Evolutionary conservation across 2,113 vertebrate species (phyloP).

Genomic region (Bettongia penicillata): DNA sequence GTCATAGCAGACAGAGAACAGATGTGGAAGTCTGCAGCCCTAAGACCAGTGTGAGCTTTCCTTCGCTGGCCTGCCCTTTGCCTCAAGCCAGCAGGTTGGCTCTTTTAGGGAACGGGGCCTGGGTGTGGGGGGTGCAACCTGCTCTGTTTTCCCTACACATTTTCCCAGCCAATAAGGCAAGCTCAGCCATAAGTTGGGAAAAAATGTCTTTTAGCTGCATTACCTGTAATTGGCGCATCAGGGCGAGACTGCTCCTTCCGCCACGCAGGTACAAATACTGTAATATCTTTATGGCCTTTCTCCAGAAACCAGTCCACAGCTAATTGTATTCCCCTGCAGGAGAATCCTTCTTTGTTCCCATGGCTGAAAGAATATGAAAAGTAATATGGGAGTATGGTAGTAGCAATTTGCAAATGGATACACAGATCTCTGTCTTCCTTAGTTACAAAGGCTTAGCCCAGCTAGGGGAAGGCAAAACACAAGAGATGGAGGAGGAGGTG

Average conservation of each 20-base stretch:
- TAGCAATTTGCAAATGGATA: conserved; percentile 45
- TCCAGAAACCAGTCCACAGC: conserved; percentile 98
- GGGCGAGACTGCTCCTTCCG: conserved; percentile 98
- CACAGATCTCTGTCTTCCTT: neutral
- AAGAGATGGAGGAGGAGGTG: neutral
- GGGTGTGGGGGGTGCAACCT: neutral
- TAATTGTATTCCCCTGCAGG: conserved; percentile 96
- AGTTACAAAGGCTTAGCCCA: conserved; percentile 15
- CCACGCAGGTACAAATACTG: conserved; percentile 98
- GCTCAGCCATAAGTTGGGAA: conserved; percentile 21
- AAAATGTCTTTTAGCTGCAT: conserved; percentile 26
- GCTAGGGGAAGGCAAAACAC: neutral
- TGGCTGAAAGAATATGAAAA: conserved; percentile 88
- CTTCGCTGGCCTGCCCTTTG: neutral
- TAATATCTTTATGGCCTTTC: conserved; percentile 98
- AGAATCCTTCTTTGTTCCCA: conserved; percentile 99
- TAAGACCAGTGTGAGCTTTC: neutral
- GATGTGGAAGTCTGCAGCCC: neutral
- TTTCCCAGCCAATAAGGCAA: conserved; percentile 32
- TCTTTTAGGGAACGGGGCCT: neutral
- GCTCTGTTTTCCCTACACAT: neutral
- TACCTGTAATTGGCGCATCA: conserved; percentile 98
- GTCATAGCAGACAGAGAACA: neutral
- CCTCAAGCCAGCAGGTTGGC: neutral
- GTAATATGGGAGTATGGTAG: conserved; percentile 35